phyloP scores from a whole-genome alignment of 1,140 invertebrate genomes.

The Drosophila bipectinata region DNA sequence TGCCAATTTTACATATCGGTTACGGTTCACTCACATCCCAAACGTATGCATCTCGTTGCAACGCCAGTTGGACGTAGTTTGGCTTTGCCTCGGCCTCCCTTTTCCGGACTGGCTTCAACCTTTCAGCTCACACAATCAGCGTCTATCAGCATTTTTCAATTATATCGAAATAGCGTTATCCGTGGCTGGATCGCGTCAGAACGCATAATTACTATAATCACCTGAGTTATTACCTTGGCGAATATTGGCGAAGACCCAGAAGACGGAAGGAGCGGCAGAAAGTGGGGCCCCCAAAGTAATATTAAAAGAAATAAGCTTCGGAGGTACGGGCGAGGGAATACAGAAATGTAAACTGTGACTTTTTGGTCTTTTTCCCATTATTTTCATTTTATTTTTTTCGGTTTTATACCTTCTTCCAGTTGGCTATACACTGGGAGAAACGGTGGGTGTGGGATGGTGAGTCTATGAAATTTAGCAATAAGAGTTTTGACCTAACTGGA shows the following conservation, averaged over 20 bases:
- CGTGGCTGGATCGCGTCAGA: constrained; percentile 84
- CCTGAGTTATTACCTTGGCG: constrained; percentile 84
- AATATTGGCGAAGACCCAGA: constrained; percentile 74
- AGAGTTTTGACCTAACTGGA: constrained; percentile 71
- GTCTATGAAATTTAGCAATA: constrained; percentile 7
- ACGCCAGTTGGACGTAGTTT: background rate
- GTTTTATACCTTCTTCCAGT: constrained; percentile 47
- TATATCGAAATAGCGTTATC: constrained; percentile 84
- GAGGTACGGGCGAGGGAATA: constrained; percentile 18
- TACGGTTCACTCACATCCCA: background rate
- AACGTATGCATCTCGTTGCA: background rate
- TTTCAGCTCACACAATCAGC: constrained; percentile 73
- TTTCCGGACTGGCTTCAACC: constrained; percentile 12
- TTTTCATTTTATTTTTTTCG: constrained; percentile 64
- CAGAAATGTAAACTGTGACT: constrained; percentile 81
- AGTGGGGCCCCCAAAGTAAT: constrained; percentile 49
- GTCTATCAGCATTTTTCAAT: constrained; percentile 84
- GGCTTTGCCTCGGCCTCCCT: constrained; percentile 1
- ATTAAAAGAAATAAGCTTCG: constrained; percentile 63
- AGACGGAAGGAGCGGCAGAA: constrained; percentile 45
- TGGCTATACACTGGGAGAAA: constrained; percentile 75
- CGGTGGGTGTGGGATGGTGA: constrained; percentile 9
- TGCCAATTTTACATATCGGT: background rate
- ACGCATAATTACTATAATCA: constrained; percentile 84
- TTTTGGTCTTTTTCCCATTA: constrained; percentile 81